Base-by-base conservation (phyloP, 2,888 invertebrate species). In the Stenodera caucasica region DNA sequence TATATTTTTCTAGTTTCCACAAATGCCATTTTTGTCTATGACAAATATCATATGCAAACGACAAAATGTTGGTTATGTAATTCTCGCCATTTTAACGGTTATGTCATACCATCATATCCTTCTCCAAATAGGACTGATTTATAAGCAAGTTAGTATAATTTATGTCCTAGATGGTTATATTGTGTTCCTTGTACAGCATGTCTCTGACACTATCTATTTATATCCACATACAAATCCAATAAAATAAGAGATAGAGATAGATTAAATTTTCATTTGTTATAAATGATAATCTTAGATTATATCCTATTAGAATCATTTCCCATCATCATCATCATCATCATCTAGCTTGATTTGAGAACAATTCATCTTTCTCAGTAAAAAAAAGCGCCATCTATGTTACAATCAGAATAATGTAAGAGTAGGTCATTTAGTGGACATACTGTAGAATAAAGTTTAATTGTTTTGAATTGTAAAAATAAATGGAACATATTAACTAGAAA, bases 61-160 rank as follows among this genome's bases (percentile, higher is more conserved):
- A 57, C 54, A 58, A 50, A 50, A 50, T 45, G 45, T 45, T 45
- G 21, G 18, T 45, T 45, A 15, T 18, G 3, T 45, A 18, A 45
- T 21, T 11, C 45, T 21, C 21, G 21, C 18, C 45, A n/a, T 21
- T 45, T 45, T 45, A 45, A 45, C 21, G 21, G 11, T 45, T 21
- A 9, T 3, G 21, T 45, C 45, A 11, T 32, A 4, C 5, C 8
- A 32, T 32, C 32, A 32, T 32, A 45, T 45, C 18, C 6, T 18
- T 7, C 18, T 3, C 60, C 54, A 57, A 53, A 40, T 66, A n/a
- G 62, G 53, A 33, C 67, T 73, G 74, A 75, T 75, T 75, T 73
- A 75, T 72, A 63, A 63, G 66, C 66, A 61, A 55, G 67, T 65
- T 68, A 70, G 72, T 72, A 72, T 75, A 75, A 75, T 74, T 75